Percentiles rank a stretch among this genome's conserved stretches.
These are phyloP conservation scores for Hystrix brachyura DNA, from an alignment of 2,113 vertebrate genomes.

Conservation along the genomic window DNA sequence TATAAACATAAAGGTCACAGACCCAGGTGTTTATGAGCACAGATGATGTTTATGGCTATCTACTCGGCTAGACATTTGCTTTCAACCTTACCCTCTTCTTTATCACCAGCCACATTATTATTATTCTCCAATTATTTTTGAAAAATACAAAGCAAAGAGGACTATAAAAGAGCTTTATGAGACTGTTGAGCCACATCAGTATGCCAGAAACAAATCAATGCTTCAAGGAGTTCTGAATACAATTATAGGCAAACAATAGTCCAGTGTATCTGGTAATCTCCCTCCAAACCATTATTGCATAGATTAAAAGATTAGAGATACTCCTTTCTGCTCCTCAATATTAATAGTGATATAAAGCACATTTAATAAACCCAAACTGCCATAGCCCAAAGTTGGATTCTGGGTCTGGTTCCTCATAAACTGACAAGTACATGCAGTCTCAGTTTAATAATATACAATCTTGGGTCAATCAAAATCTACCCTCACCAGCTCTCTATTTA, in stretches of 20 bases:
- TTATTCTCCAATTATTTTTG: constrained; percentile 86
- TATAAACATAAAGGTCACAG: constrained; percentile 86
- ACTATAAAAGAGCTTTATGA: constrained; percentile 82
- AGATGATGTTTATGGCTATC: constrained; percentile 74
- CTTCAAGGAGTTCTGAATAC: constrained; percentile 85
- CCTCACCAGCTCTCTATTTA: constrained; percentile 67
- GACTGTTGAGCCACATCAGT: constrained; percentile 75
- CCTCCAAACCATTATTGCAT: constrained; percentile 85
- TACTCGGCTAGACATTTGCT: constrained; percentile 63
- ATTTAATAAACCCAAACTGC: constrained; percentile 77
- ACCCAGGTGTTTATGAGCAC: constrained; percentile 78
- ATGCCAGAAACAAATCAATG: constrained; percentile 83
- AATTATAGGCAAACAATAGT: constrained; percentile 87
- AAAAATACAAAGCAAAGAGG: constrained; percentile 82
- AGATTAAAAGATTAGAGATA: constrained; percentile 84
- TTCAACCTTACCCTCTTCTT: constrained; percentile 68
- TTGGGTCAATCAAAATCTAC: constrained; percentile 79
- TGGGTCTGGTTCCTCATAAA: constrained; percentile 66
- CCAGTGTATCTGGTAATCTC: constrained; percentile 83
- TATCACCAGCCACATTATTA: constrained; percentile 69
- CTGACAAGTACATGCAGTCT: constrained; percentile 62
- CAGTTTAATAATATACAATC: constrained; percentile 71
- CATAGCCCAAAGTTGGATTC: constrained; percentile 62
- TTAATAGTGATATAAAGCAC: constrained; percentile 80
- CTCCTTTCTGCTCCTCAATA: constrained; percentile 72